Conservation (phyloP, 2,797 vertebrate genomes). For the Knipowitschia caucasica region DNA sequence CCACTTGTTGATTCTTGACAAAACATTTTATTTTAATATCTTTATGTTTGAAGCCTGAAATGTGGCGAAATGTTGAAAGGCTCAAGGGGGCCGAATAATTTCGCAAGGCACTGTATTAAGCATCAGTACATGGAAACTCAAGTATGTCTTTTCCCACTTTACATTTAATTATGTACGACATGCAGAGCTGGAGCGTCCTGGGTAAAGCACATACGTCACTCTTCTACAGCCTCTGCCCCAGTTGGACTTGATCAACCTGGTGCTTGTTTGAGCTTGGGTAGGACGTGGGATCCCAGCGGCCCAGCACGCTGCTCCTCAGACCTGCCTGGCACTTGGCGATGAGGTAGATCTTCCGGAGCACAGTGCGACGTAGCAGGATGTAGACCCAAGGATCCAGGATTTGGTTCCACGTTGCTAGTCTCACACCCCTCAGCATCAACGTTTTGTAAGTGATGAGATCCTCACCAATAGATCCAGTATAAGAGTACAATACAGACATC, state of each 20-base stretch:
- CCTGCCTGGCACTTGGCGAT: constrained; percentile 70
- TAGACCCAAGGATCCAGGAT: constrained; percentile 93
- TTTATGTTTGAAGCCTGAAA: too few species aligned
- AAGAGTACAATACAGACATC: constrained; percentile 73
- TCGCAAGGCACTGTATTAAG: too few species aligned
- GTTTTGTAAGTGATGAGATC: constrained; percentile 61
- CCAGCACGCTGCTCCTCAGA: constrained; percentile 60
- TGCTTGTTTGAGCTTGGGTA: constrained; percentile 79
- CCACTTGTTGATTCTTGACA: too few species aligned
- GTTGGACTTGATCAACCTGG: constrained; percentile 68
- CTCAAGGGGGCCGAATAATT: too few species aligned
- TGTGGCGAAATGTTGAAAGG: too few species aligned
- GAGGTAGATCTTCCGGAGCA: constrained; percentile 82
- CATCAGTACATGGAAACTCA: too few species aligned
- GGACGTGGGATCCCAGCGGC: constrained; percentile 80
- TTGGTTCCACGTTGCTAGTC: constrained; percentile 88
- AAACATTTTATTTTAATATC: too few species aligned
- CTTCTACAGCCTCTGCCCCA: constrained; percentile 3
- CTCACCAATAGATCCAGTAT: constrained; percentile 45
- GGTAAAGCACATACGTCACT: too few species aligned
- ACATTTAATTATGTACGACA: too few species aligned
- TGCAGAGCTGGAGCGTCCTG: too few species aligned
- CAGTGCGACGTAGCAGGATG: constrained; percentile 85
- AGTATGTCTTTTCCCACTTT: too few species aligned
- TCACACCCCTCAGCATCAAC: constrained; percentile 80